Percentiles rank a stretch among this genome's conserved stretches.
Evolutionary conservation across 2,888 invertebrate species (phyloP).

Genomic region (Elmis aenea): DNA sequence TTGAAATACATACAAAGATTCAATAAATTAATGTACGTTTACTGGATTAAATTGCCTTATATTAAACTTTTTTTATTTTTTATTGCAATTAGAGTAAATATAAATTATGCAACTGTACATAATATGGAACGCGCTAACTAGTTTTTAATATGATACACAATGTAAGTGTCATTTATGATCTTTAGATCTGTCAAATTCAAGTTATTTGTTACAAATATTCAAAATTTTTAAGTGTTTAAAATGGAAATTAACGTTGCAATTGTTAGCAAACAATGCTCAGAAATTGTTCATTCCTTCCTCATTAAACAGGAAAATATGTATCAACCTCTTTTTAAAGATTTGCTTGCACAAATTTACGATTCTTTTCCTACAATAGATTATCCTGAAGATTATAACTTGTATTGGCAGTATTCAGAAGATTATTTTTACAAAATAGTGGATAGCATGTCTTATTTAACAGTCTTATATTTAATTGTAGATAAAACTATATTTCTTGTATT

Average conservation of each 20-base stretch:
- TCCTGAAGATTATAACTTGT: conserved; percentile 22
- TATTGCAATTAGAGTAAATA: too few relatives aligned
- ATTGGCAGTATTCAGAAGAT: conserved; percentile 29
- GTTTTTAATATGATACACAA: too few relatives aligned
- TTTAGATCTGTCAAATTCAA: too few relatives aligned
- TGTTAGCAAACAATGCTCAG: conserved; percentile 29
- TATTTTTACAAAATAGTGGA: conserved; percentile 28
- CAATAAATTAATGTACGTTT: too few relatives aligned
- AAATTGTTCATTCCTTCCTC: conserved; percentile 19
- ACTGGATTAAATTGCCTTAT: too few relatives aligned
- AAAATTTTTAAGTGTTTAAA: conserved; percentile 3
- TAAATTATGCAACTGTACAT: too few relatives aligned
- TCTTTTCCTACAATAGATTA: conserved; percentile 21
- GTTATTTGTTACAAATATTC: too few relatives aligned
- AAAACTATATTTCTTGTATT: conserved; percentile 26
- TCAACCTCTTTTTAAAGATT: conserved; percentile 14
- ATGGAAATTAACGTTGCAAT: conserved; percentile 24
- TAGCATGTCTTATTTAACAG: conserved; percentile 27
- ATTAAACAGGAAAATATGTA: conserved; percentile 14
- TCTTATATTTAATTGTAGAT: conserved; percentile 24
- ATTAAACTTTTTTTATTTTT: too few relatives aligned
- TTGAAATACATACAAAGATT: too few relatives aligned
- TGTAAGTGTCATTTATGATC: too few relatives aligned
- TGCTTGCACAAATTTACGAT: conserved; percentile 24
- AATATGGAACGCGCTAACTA: too few relatives aligned